A percentile compares a stretch with the other conserved stretches of the same genome.
Evolutionary conservation across 2,113 vertebrate genomes (phyloP).

Genomic region (Heliornis fulica): DNA sequence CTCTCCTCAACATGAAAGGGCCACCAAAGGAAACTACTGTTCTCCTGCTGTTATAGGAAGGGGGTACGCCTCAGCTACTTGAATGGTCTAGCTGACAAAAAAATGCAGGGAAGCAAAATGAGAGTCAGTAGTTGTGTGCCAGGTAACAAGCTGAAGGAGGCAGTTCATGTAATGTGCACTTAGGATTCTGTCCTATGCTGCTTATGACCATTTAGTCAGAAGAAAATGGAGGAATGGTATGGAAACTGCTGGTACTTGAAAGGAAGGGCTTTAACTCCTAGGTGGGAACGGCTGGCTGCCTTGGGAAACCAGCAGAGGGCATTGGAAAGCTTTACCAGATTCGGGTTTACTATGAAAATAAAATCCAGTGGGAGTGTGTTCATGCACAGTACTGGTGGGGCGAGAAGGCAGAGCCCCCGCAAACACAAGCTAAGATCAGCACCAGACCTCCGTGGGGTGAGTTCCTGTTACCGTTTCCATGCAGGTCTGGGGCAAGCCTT

Average conservation of each 20-base stretch:
- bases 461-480: neutral
- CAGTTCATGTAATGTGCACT: neutral
- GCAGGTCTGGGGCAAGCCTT: neutral
- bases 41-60: neutral
- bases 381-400: neutral
- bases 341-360: neutral
- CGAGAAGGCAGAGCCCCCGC: neutral
- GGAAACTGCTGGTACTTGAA: neutral
- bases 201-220: neutral
- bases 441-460: neutral
- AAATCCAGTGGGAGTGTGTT: neutral
- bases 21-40: neutral
- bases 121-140: neutral
- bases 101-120: neutral
- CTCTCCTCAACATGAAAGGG: neutral
- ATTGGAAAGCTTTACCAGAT: neutral
- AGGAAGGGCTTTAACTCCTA: neutral
- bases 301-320: constrained; percentile 38
- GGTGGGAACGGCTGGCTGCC: neutral
- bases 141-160: neutral
- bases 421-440: neutral
- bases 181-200: neutral
- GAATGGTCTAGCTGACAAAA: neutral
- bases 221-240: neutral
- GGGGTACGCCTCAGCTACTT: neutral